Evolutionary conservation across 2,113 vertebrate species (phyloP).

Genomic region (Rhinolophus ferrumequinum): DNA sequence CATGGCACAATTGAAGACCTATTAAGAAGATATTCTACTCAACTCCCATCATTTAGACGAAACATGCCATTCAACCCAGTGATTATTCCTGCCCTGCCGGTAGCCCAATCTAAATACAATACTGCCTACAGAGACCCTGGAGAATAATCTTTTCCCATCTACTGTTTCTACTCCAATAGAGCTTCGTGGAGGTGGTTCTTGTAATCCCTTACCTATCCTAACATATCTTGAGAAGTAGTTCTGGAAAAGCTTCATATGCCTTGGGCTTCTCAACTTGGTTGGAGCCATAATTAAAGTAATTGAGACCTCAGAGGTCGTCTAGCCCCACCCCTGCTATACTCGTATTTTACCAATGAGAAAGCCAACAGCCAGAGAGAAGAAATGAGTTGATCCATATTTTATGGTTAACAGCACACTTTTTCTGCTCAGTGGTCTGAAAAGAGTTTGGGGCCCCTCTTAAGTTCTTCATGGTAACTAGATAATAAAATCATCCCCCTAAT

Average conservation of each 20-base stretch:
- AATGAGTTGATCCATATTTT: neutral
- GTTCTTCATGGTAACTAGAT: constrained; percentile 3
- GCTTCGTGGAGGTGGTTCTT: neutral
- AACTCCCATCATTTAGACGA: neutral
- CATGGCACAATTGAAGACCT: neutral
- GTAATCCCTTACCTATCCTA: neutral
- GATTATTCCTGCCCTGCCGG: neutral
- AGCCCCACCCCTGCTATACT: neutral
- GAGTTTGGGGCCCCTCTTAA: neutral
- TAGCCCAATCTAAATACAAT: neutral
- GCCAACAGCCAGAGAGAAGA: neutral
- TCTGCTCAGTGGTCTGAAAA: neutral
- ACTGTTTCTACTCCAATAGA: neutral
- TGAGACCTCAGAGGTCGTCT: neutral
- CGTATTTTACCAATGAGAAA: neutral
- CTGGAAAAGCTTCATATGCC: neutral
- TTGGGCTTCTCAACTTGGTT: neutral
- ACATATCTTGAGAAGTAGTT: neutral
- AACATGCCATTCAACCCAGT: neutral
- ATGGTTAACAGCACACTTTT: neutral
- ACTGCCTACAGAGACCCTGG: neutral
- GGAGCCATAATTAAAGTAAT: neutral
- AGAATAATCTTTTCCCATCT: neutral
- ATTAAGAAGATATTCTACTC: neutral
- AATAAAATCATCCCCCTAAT: constrained; percentile 21